Percentiles rank a stretch among this genome's conserved stretches.
Evolutionary conservation across 1,140 invertebrate genomes (phyloP).

Genomic region (Oryctes rhinoceros): DNA sequence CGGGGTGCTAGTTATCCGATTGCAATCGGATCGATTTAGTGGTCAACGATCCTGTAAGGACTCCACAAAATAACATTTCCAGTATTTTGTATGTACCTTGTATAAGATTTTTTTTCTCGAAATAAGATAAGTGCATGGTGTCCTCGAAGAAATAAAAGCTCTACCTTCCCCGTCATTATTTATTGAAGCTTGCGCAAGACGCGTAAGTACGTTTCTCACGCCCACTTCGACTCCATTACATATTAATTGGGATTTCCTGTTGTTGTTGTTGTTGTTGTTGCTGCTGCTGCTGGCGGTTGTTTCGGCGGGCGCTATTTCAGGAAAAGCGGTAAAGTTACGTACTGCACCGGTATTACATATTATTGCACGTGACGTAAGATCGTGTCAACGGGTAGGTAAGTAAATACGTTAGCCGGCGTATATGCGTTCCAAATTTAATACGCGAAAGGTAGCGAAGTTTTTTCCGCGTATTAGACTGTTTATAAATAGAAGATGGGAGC

Average conservation of each 20-base stretch:
- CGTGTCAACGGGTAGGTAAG: not conserved
- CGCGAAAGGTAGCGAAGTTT: not conserved
- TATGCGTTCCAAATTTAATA: not conserved
- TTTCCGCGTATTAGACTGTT: not conserved
- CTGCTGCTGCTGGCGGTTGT: no score
- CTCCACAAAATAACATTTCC: not conserved
- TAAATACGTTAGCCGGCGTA: not conserved
- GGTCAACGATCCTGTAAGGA: not conserved
- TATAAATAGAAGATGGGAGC: not conserved
- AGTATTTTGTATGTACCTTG: not conserved
- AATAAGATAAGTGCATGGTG: not conserved
- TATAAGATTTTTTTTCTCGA: not conserved
- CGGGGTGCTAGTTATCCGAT: no score
- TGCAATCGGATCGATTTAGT: not conserved
- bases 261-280: not conserved
- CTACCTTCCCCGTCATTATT: not conserved
- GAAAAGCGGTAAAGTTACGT: not conserved
- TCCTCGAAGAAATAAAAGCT: not conserved
- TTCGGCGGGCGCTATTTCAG: not conserved
- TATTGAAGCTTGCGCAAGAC: not conserved
- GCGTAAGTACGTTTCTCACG: not conserved
- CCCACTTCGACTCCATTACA: constrained; percentile 1
- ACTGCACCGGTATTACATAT: not conserved
- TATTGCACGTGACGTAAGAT: not conserved
- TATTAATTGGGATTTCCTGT: not conserved